These are phyloP conservation scores for Lathamus discolor DNA, from an alignment of 2,113 vertebrate species.

Conservation along the genomic window DNA sequence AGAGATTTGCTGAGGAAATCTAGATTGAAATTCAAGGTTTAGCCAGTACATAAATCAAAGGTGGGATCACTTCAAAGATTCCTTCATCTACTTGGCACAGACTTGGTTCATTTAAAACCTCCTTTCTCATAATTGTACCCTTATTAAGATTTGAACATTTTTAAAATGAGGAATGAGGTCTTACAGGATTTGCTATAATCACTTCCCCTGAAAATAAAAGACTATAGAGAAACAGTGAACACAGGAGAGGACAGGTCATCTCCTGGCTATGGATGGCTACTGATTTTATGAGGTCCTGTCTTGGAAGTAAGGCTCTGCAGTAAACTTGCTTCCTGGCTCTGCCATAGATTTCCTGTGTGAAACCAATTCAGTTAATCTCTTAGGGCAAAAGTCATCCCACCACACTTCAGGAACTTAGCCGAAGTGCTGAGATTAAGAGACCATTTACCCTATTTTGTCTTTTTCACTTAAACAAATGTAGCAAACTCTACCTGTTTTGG, in stretches of 20 bases:
- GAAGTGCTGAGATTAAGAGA: not conserved
- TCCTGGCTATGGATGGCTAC: constrained; percentile 43
- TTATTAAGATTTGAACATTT: constrained; percentile 56
- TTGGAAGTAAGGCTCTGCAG: constrained; percentile 30
- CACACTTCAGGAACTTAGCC: not conserved
- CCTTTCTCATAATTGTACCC: constrained; percentile 40
- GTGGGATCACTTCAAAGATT: constrained; percentile 67
- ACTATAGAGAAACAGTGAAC: not conserved
- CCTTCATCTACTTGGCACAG: constrained; percentile 54
- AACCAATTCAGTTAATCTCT: constrained; percentile 55
- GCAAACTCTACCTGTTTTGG: not conserved
- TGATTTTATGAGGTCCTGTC: constrained; percentile 55
- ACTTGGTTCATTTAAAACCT: constrained; percentile 39
- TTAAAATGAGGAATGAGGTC: constrained; percentile 55
- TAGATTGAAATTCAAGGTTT: constrained; percentile 61
- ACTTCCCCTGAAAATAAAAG: constrained; percentile 48
- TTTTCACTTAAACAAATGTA: not conserved
- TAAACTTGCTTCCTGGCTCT: constrained; percentile 43
- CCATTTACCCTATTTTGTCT: not conserved
- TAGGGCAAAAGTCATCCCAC: constrained; percentile 61
- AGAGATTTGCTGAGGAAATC: constrained; percentile 67
- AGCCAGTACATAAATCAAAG: constrained; percentile 65
- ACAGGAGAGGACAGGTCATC: constrained; percentile 26
- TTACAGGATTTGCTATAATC: constrained; percentile 23
- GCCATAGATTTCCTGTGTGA: constrained; percentile 51